Conservation (phyloP, 2,113 vertebrate genomes). For the Conger conger region DNA sequence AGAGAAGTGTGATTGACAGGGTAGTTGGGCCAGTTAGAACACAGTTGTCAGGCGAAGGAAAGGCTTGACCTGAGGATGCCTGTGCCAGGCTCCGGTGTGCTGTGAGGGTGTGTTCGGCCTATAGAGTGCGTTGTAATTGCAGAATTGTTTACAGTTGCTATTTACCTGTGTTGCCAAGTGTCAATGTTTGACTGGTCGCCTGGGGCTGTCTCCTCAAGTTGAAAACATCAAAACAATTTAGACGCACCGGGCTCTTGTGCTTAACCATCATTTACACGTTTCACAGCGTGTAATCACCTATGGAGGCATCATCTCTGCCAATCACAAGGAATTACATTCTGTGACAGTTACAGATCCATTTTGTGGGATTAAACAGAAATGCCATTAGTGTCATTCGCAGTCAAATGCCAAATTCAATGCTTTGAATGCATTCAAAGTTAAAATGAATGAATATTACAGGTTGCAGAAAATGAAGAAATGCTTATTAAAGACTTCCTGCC, state of each 20-base stretch:
- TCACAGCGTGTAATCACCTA: not conserved
- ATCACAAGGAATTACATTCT: not conserved
- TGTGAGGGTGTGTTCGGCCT: not conserved
- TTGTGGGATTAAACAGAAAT: not conserved
- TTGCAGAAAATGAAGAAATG: not conserved
- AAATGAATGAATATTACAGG: not conserved
- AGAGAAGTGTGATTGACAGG: not conserved
- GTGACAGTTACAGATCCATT: conserved; percentile 2
- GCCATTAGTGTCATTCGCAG: not conserved
- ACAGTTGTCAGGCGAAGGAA: not conserved
- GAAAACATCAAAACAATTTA: not conserved
- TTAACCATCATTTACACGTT: not conserved
- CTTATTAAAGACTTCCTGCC: not conserved
- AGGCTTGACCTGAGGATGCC: not conserved
- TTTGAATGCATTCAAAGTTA: too few relatives aligned
- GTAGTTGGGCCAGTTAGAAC: not conserved
- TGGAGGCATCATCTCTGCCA: not conserved
- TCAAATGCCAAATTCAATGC: not conserved
- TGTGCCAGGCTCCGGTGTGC: not conserved
- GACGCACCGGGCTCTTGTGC: not conserved
- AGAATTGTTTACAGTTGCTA: not conserved
- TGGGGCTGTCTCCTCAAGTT: not conserved
- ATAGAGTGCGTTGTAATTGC: not conserved
- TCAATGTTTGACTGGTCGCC: not conserved
- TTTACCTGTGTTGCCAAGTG: not conserved